Percentiles rank a stretch among this genome's conserved stretches.
Conservation (phyloP, 1,140 invertebrate genomes). For the Cepaea nemoralis region DNA sequence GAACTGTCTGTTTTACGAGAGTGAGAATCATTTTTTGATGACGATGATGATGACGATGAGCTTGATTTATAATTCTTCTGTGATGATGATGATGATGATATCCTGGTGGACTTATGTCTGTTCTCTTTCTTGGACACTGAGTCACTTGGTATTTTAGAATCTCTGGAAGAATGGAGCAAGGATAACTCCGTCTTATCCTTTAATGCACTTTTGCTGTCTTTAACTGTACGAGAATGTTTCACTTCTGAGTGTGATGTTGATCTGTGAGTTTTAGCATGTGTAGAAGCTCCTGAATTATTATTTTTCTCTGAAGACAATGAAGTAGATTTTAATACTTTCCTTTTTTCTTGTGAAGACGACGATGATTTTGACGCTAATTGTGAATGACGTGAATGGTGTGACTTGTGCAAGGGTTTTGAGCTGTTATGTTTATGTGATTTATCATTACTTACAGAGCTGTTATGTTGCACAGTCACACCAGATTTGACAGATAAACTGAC, state of each 20-base stretch:
- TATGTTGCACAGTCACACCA: not conserved
- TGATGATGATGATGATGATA: slow-evolving; percentile 34
- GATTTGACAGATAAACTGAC: not conserved
- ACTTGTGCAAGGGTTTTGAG: not conserved
- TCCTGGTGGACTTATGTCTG: slow-evolving; percentile 33
- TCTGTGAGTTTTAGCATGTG: not conserved
- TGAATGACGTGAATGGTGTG: not conserved
- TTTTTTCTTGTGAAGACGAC: not conserved
- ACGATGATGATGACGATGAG: slow-evolving; percentile 37
- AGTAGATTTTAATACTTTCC: not conserved
- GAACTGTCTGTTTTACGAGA: not conserved
- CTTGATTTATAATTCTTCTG: no score
- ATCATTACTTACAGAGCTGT: not conserved
- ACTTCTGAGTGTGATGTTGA: not conserved
- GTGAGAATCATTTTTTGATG: not conserved
- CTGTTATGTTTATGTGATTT: not conserved
- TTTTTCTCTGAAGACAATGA: slow-evolving; percentile 17
- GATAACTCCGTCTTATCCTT: slow-evolving; percentile 13
- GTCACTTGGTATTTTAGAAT: not conserved
- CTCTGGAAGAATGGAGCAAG: not conserved
- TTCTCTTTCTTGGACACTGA: not conserved
- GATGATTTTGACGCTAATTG: slow-evolving; percentile 29
- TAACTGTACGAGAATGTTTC: slow-evolving; percentile 11
- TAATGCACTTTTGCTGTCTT: slow-evolving; percentile 12
- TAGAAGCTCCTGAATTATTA: not conserved